Evolutionary conservation across 1,140 invertebrate species (phyloP).

Genomic region (Heliconius hewitsoni): DNA sequence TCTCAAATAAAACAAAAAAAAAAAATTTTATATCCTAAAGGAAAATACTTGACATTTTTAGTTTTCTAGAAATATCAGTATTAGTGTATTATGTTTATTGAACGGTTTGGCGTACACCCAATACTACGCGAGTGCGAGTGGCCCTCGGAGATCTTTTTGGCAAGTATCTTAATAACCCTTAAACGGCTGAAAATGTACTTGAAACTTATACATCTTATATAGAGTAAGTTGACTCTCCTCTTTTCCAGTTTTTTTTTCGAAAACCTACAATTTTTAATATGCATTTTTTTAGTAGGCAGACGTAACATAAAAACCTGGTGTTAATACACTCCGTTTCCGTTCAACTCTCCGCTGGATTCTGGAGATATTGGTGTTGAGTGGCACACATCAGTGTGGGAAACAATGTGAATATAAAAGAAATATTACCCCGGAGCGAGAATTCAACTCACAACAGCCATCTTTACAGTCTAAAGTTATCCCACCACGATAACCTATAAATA

Average conservation of each 20-base stretch:
- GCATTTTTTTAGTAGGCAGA: no score
- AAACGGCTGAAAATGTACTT: not conserved
- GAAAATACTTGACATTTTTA: not conserved
- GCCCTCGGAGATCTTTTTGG: not conserved
- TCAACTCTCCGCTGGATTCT: no score
- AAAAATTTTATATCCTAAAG: not conserved
- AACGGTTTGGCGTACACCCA: slow-evolving; percentile 4
- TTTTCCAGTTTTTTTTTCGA: not conserved
- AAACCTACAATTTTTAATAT: no score
- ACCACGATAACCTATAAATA: no score
- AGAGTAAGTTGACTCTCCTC: not conserved
- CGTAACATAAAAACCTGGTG: no score
- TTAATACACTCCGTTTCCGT: no score
- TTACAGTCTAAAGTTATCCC: no score
- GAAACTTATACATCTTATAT: not conserved
- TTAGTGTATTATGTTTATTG: not conserved
- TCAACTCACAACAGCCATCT: no score
- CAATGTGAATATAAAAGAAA: no score
- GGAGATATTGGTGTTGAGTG: no score
- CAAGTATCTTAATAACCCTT: slow-evolving; percentile 7
- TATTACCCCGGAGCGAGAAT: no score
- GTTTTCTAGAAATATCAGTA: not conserved
- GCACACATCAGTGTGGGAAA: no score
- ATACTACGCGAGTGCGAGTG: slow-evolving; percentile 4
- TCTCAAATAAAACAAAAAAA: not conserved